A percentile compares a stretch with the other conserved stretches of the same genome.
Conservation (phyloP, 1,140 invertebrate genomes). For the Chymomyza costata region DNA sequence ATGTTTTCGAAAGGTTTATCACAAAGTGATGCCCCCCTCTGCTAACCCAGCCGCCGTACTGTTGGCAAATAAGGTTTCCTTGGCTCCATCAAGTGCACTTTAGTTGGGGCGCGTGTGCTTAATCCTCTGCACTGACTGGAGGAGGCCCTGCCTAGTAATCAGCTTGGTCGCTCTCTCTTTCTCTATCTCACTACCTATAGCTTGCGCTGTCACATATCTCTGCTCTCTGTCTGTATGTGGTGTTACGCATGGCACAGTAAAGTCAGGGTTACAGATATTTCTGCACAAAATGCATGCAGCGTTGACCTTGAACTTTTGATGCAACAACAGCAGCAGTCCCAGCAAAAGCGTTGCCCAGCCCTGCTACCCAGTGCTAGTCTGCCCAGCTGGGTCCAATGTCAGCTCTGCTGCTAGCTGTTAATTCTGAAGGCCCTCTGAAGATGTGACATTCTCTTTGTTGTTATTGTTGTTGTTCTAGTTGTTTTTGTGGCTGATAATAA, state of each 20-base stretch:
- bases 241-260: conserved; percentile 29
- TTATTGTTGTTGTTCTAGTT: conserved; percentile 21
- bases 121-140: too few relatives aligned
- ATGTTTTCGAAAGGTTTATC: too few relatives aligned
- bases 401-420: too few relatives aligned
- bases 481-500: conserved; percentile 37
- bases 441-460: conserved; percentile 31
- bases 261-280: conserved; percentile 58
- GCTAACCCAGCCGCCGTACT: too few relatives aligned
- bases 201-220: conserved; percentile 3
- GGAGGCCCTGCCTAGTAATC: conserved; percentile 15
- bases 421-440: too few relatives aligned
- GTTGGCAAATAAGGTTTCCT: too few relatives aligned
- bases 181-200: background rate
- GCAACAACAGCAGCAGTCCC: conserved; percentile 30
- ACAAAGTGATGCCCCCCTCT: too few relatives aligned
- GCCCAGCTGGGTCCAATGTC: too few relatives aligned
- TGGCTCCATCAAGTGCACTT: too few relatives aligned
- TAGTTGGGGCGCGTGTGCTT: too few relatives aligned
- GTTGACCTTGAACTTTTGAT: conserved; percentile 62
- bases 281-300: conserved; percentile 36
- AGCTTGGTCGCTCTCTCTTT: conserved; percentile 14
- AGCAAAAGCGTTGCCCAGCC: background rate
- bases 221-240: conserved; percentile 17
- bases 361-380: conserved; percentile 18